A percentile compares a stretch with the other conserved stretches of the same genome.
Evolutionary conservation across 2,113 vertebrate species (phyloP).

Genomic region (Strix uralensis): DNA sequence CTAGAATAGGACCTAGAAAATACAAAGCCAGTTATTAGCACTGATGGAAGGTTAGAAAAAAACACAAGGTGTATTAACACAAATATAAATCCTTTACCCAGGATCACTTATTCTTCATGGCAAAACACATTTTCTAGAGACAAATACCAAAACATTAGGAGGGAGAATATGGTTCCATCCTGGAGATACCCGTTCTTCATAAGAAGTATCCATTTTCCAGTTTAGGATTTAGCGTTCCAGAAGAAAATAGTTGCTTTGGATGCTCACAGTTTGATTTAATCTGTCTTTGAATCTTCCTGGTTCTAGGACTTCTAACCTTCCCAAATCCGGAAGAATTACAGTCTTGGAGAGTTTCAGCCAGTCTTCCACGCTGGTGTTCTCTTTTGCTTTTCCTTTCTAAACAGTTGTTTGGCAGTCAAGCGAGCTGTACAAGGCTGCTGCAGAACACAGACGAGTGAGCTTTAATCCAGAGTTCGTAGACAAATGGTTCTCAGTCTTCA

Average conservation of each 20-base stretch:
- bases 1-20: conserved; percentile 94
- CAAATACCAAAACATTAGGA: conserved; percentile 74
- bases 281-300: conserved; percentile 45
- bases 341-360: conserved; percentile 51
- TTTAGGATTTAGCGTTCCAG: conserved; percentile 29
- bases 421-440: conserved; percentile 8
- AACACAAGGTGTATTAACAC: conserved; percentile 91
- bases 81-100: conserved; percentile 90
- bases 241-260: conserved; percentile 37
- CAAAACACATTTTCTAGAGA: conserved; percentile 75
- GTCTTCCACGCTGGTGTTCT: conserved; percentile 30
- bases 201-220: conserved; percentile 56
- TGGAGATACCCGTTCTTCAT: conserved; percentile 67
- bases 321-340: conserved; percentile 56
- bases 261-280: conserved; percentile 42
- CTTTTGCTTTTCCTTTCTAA: conserved; percentile 25
- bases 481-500: conserved; percentile 58
- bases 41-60: conserved; percentile 89
- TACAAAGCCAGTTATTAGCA: conserved; percentile 97
- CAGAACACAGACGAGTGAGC: not conserved
- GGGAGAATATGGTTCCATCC: conserved; percentile 66
- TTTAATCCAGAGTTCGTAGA: conserved; percentile 55
- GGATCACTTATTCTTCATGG: conserved; percentile 82
- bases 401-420: conserved; percentile 51
- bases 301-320: conserved; percentile 64